Percentiles rank a stretch among this genome's conserved stretches.
These are phyloP conservation scores for Channallabes apus DNA, from an alignment of 2,797 vertebrate genomes.

Conservation along the genomic window DNA sequence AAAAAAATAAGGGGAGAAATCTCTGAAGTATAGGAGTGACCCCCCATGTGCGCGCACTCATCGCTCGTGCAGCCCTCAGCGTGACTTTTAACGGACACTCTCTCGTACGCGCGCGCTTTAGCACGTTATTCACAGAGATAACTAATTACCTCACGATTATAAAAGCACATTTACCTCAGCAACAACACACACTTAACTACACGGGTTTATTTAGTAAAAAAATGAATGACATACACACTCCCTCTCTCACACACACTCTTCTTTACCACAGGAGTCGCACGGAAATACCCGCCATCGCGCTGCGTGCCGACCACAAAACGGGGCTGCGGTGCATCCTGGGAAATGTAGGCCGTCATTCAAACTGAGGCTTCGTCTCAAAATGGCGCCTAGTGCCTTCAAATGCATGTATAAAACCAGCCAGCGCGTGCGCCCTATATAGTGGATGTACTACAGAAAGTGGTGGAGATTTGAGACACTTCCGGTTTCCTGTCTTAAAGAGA, in stretches of 20 bases:
- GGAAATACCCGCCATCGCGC: constrained; percentile 73
- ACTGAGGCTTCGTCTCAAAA: neutral
- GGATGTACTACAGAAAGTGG: neutral
- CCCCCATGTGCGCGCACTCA: neutral
- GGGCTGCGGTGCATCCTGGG: constrained; percentile 68
- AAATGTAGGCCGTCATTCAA: constrained; percentile 62
- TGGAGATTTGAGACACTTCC: neutral
- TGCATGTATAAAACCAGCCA: neutral
- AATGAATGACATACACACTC: neutral
- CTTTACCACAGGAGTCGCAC: constrained; percentile 36
- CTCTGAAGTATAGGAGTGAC: neutral
- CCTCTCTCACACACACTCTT: neutral
- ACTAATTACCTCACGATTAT: neutral
- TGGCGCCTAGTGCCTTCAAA: neutral
- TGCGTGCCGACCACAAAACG: constrained; percentile 64
- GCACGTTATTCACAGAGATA: neutral
- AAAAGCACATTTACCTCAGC: neutral
- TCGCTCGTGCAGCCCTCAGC: neutral
- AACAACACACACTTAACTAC: neutral
- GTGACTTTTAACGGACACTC: neutral
- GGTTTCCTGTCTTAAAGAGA: neutral
- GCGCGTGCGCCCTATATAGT: neutral
- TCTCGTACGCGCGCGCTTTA: neutral
- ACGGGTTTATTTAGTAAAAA: neutral
- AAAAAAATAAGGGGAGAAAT: neutral